phyloP scores from a whole-genome alignment of 2,113 vertebrate genomes.

The Natator depressus region DNA sequence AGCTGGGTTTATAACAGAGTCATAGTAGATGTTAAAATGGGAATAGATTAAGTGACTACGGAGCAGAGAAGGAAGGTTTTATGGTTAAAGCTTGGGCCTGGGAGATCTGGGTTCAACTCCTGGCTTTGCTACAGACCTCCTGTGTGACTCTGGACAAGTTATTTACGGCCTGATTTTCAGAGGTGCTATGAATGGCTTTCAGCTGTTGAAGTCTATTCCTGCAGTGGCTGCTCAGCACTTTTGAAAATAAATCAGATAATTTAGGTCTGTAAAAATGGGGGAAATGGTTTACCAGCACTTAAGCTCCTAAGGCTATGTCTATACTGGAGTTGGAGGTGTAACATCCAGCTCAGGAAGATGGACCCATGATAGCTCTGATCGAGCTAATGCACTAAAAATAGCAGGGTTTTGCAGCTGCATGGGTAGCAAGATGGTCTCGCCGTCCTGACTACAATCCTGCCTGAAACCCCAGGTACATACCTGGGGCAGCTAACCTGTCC shows the following conservation, averaged over 20 bases:
- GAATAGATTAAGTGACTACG: conserved; percentile 37
- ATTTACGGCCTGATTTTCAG: not conserved
- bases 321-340: not conserved
- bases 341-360: not conserved
- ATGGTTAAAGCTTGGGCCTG: not conserved
- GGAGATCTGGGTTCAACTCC: not conserved
- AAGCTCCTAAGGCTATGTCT: not conserved
- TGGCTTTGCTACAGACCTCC: not conserved
- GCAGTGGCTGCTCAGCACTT: not conserved
- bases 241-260: not conserved
- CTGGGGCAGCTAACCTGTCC: not conserved
- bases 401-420: not conserved
- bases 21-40: conserved; percentile 54
- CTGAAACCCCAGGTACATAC: not conserved
- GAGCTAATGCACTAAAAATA: not conserved
- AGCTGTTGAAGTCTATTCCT: not conserved
- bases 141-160: not conserved
- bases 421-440: not conserved
- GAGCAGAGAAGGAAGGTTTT: conserved; percentile 19
- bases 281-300: not conserved
- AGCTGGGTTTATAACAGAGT: conserved; percentile 67
- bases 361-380: not conserved
- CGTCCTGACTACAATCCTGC: not conserved
- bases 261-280: not conserved
- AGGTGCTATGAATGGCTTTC: not conserved